Conservation (phyloP, 2,113 vertebrate species). For the Takifugu flavidus region DNA sequence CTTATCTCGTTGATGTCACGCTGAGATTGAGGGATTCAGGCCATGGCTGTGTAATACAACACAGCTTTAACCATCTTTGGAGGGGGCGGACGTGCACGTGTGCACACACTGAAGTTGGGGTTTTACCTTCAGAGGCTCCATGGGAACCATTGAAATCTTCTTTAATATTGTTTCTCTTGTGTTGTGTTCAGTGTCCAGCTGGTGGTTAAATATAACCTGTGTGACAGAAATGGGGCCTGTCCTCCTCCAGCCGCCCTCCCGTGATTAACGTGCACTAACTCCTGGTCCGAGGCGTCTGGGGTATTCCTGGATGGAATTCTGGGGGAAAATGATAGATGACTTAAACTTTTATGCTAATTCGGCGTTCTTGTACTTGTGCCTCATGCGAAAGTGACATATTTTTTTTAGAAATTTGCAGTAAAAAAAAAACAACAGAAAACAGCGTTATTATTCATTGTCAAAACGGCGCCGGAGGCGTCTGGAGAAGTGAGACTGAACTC, state of each 20-base stretch:
- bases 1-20: slow-evolving; percentile 26
- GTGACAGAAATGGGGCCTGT: slow-evolving; percentile 43
- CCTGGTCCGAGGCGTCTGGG: slow-evolving; percentile 5
- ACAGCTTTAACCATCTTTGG: slow-evolving; percentile 5
- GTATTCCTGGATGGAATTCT: slow-evolving; percentile 30
- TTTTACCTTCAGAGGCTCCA: no score
- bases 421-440: neutral
- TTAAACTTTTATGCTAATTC: no score
- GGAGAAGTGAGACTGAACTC: slow-evolving; percentile 29
- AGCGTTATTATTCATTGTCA: slow-evolving; percentile 29
- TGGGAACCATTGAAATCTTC: no score
- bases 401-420: neutral
- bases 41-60: neutral
- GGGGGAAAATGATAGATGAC: slow-evolving; percentile 46
- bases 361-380: neutral
- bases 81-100: neutral
- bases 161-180: neutral
- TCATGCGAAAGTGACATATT: no score
- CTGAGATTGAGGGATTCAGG: slow-evolving; percentile 19
- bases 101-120: neutral
- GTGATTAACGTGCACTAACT: slow-evolving; percentile 61
- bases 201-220: neutral
- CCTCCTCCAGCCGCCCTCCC: slow-evolving; percentile 46
- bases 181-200: neutral
- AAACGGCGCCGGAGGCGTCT: slow-evolving; percentile 5